Evolutionary conservation across 2,113 vertebrate genomes (phyloP), one percentile per base, ranked within the genome.

Genomic region (Eulemur macaco): DNA sequence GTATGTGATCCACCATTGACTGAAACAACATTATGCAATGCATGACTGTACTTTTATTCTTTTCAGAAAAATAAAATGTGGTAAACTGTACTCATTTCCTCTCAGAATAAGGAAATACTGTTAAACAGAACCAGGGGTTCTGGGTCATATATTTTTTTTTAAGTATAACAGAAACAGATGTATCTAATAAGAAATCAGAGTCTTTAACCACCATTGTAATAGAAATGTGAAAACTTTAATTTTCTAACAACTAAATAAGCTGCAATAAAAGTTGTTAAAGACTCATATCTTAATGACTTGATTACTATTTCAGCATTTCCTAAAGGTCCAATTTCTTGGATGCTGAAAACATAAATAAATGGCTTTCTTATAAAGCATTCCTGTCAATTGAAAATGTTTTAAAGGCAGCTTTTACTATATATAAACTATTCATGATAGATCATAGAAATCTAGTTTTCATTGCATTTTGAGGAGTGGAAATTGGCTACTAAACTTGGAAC

Each of bases 241-340:
- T 98, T 84, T 90, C 54, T 73, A 91, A 71, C 54, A 93, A 74
- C 17, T 64, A 81, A 66, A 83, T 39, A 88, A 71, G 15, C 5
- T n/a, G 45, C 3, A 81, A 76, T 34, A 89, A 85, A 86, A 78
- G 34, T 50, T 73, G 12, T 86, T 64, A 45, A 74, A 58, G 42
- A 71, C 47, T 71, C 60, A 93, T 68, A 42, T 42, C 14, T 13
- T 77, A 88, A 34, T 81, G 4, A 39, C 12, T 90, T 96, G n/a
- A 73, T 86, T 77, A 60, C 7, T 87, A 74, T 80, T 64, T 92
- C 21, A 86, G 45, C 31, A 88, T 77, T 93, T 89, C 42, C 47
- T 80, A 83, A 87, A 77, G 29, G 63, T 76, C 9, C 12, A 92
- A 83, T 85, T 94, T 81, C 60, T 86, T 52, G n/a, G 56, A 73